phyloP scores from a whole-genome alignment of 2,113 vertebrate species.

The Bagarius yarrelli region DNA sequence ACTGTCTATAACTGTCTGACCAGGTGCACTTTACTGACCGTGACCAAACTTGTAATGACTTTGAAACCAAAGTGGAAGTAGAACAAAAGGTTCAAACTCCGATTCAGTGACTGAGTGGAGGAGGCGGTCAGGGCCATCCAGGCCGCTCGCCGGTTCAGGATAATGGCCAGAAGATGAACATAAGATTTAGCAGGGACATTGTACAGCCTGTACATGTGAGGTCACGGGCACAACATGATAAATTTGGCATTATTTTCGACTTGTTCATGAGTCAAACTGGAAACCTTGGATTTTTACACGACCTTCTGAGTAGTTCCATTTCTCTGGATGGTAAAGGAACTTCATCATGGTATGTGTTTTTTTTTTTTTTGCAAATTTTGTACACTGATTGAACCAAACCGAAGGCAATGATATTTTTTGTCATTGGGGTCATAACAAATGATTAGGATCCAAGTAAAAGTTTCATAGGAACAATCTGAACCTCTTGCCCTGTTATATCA shows the following conservation, averaged over 20 bases:
- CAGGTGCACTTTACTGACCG: neutral
- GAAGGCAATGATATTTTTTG: neutral
- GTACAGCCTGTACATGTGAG: neutral
- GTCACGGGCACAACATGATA: neutral
- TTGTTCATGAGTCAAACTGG: neutral
- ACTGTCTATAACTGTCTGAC: no score
- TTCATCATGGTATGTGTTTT: neutral
- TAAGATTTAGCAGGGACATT: neutral
- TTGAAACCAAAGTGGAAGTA: neutral
- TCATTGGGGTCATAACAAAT: neutral
- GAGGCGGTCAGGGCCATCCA: neutral
- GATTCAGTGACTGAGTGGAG: neutral
- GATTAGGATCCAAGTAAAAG: neutral
- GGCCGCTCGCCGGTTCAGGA: neutral
- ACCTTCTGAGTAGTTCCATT: neutral
- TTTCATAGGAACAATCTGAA: neutral
- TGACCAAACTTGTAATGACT: neutral
- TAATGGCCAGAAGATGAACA: neutral
- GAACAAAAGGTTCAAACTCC: neutral
- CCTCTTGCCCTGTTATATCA: neutral
- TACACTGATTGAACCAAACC: neutral
- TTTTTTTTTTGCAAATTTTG: neutral
- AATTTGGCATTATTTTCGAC: neutral
- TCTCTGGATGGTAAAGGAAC: neutral
- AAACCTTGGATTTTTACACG: neutral